These are phyloP conservation scores for Griposia aprilina DNA, from an alignment of 2,888 invertebrate genomes.

Conservation along the genomic window DNA sequence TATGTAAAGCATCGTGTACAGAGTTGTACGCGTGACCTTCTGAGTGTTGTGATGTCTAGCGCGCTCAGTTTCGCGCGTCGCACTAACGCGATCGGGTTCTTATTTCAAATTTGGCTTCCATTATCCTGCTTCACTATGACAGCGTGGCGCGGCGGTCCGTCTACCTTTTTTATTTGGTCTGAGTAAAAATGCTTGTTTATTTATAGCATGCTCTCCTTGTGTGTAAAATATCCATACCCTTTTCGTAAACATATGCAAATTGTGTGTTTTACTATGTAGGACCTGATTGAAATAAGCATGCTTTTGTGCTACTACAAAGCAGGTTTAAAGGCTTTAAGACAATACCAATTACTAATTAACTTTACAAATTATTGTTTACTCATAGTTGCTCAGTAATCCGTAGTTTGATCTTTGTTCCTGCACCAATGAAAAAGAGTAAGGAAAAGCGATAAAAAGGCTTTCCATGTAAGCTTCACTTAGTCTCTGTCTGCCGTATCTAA, in stretches of 20 bases:
- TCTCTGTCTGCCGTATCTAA: slow-evolving; percentile 4
- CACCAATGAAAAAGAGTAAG: neutral
- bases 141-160: no score
- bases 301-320: neutral
- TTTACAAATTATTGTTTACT: neutral
- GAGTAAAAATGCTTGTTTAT: neutral
- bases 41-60: no score
- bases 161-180: no score
- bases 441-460: slow-evolving; percentile 2
- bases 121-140: no score
- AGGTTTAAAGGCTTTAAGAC: neutral
- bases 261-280: neutral
- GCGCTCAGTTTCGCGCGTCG: no score
- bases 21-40: no score
- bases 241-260: neutral
- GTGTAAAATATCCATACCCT: neutral
- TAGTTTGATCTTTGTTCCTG: neutral
- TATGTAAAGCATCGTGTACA: no score
- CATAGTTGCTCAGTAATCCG: neutral
- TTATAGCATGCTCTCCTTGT: neutral
- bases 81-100: no score
- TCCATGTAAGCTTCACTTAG: slow-evolving; percentile 3
- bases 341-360: neutral
- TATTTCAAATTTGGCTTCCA: no score
- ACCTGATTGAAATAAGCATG: neutral